Conservation (phyloP, 2,113 vertebrate species). For the Macaca nemestrina region DNA sequence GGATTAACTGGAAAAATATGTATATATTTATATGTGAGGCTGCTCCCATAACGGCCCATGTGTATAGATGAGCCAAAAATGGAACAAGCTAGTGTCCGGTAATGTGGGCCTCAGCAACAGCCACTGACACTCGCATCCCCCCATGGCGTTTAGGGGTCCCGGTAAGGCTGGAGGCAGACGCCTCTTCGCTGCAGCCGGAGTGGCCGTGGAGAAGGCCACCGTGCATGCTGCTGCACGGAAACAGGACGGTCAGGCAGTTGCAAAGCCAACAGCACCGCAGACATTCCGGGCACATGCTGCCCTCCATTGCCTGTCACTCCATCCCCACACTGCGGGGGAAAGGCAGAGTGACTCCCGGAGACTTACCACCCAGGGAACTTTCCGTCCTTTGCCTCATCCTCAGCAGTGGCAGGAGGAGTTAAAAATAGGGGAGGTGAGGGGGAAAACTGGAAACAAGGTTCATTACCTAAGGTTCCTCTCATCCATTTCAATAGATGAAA, state of each 20-base stretch:
- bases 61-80: neutral
- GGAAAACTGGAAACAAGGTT: slow-evolving; percentile 76
- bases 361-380: slow-evolving; percentile 61
- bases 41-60: neutral
- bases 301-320: neutral
- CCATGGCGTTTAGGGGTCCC: neutral
- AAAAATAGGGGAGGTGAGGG: slow-evolving; percentile 75
- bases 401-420: slow-evolving; percentile 73
- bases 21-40: slow-evolving; percentile 26
- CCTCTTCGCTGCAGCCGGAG: neutral
- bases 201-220: too few relatives aligned
- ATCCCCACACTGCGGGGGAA: neutral
- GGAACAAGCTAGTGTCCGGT: neutral
- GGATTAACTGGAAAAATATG: slow-evolving; percentile 46
- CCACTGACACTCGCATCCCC: neutral
- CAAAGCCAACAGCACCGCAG: neutral
- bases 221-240: neutral
- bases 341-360: neutral
- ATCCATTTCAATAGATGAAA: slow-evolving; percentile 79
- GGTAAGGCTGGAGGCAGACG: neutral
- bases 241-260: rapidly evolving
- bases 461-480: slow-evolving; percentile 79
- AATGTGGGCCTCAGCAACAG: neutral
- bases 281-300: rapidly evolving
- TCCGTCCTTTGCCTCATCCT: slow-evolving; percentile 64